These are phyloP conservation scores for Nycticebus coucang DNA, from an alignment of 2,113 vertebrate genomes.

Conservation along the genomic window DNA sequence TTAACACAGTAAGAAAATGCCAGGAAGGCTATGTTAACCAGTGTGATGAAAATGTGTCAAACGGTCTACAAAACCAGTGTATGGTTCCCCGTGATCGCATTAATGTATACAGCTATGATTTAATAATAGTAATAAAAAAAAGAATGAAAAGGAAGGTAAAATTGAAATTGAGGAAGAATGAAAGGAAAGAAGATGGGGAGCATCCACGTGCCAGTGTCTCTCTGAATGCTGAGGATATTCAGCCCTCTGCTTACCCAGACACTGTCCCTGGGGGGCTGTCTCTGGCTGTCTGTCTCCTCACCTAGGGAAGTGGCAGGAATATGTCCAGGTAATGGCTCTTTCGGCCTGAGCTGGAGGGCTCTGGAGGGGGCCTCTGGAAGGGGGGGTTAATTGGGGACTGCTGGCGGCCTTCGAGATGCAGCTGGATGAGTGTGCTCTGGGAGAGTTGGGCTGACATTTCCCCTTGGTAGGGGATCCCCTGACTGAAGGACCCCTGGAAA, in stretches of 20 bases:
- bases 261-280: too few species aligned
- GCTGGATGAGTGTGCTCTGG: neutral
- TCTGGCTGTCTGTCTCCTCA: too few species aligned
- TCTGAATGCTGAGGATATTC: neutral
- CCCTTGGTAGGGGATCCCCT: conserved; percentile 14
- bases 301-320: rapidly evolving
- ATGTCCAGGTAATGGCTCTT: neutral
- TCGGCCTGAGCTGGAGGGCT: neutral
- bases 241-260: too few species aligned
- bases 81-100: too few species aligned
- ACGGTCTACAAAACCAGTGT: too few species aligned
- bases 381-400: neutral
- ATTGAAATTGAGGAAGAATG: neutral
- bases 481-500: conserved; percentile 53
- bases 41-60: too few species aligned
- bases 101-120: too few species aligned
- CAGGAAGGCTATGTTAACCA: too few species aligned
- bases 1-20: too few species aligned
- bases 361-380: conserved; percentile 25
- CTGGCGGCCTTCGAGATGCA: conserved; percentile 1
- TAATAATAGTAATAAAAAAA: too few species aligned
- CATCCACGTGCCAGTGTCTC: too few species aligned
- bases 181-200: neutral
- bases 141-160: neutral
- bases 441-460: conserved; percentile 8